phyloP scores from a whole-genome alignment of 2,113 vertebrate genomes.

The Pedetes capensis region DNA sequence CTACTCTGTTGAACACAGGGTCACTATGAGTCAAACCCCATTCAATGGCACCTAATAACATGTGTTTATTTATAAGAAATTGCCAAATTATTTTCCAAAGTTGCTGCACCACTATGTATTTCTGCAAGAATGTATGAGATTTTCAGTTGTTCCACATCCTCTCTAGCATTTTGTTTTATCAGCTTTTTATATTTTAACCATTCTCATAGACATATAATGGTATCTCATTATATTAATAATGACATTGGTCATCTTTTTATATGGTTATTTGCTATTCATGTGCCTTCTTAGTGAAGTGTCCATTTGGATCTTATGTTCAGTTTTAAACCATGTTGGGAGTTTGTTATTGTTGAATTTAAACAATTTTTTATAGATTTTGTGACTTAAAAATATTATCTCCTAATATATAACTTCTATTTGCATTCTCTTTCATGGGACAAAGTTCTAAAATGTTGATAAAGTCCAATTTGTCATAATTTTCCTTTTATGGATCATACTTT shows the following conservation, averaged over 20 bases:
- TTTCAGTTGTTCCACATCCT: background rate
- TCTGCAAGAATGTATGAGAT: background rate
- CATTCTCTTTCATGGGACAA: background rate
- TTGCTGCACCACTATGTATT: background rate
- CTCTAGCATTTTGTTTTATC: background rate
- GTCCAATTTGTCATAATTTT: background rate
- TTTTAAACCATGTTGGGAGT: background rate
- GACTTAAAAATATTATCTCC: background rate
- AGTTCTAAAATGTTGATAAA: background rate
- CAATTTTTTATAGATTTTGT: background rate
- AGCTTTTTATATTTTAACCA: background rate
- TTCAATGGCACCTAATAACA: no score
- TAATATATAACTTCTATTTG: background rate
- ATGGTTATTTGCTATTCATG: background rate
- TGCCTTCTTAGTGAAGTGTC: background rate
- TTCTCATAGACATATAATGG: background rate
- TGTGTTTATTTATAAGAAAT: background rate
- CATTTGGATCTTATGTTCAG: background rate
- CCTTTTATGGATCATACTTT: background rate
- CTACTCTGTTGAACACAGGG: no score
- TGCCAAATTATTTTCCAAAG: background rate
- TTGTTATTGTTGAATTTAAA: background rate
- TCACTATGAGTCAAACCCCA: no score
- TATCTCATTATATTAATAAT: background rate
- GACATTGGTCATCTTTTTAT: background rate